Evolutionary conservation across 2,113 vertebrate genomes (phyloP).

Genomic region (Pluvianellus socialis): DNA sequence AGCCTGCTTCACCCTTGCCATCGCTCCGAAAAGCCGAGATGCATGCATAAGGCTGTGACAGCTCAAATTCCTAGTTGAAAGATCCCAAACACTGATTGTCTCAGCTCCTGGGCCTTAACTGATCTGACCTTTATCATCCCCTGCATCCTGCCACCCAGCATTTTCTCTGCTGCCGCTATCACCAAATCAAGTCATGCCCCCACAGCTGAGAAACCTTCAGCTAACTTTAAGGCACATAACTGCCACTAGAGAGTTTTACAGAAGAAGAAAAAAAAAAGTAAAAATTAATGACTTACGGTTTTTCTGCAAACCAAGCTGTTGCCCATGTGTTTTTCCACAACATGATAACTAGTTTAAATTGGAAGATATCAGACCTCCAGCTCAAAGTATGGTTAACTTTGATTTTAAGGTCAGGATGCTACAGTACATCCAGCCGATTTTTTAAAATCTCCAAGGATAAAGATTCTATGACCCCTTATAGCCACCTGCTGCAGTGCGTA

Average conservation of each 20-base stretch:
- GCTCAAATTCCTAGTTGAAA: background rate
- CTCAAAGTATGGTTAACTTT: background rate
- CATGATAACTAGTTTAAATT: background rate
- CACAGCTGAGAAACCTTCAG: background rate
- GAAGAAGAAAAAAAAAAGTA: background rate
- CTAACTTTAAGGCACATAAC: background rate
- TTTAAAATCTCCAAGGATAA: background rate
- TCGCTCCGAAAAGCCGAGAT: too few relatives aligned
- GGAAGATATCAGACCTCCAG: background rate
- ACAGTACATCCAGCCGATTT: background rate
- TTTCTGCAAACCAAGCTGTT: background rate
- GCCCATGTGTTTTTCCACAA: background rate
- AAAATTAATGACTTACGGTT: background rate
- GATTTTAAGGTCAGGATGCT: background rate
- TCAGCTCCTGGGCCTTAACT: background rate
- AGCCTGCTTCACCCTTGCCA: background rate
- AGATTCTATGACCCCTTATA: background rate
- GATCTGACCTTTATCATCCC: background rate
- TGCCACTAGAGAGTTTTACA: background rate
- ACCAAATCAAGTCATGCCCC: background rate
- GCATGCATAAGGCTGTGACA: too few relatives aligned
- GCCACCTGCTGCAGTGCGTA: background rate
- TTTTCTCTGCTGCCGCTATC: background rate
- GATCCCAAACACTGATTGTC: background rate
- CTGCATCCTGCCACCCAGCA: background rate